Evolutionary conservation across 64 coral and sea anemone genomes (phyloP).

Genomic region (Catalaphyllia jardinei): DNA sequence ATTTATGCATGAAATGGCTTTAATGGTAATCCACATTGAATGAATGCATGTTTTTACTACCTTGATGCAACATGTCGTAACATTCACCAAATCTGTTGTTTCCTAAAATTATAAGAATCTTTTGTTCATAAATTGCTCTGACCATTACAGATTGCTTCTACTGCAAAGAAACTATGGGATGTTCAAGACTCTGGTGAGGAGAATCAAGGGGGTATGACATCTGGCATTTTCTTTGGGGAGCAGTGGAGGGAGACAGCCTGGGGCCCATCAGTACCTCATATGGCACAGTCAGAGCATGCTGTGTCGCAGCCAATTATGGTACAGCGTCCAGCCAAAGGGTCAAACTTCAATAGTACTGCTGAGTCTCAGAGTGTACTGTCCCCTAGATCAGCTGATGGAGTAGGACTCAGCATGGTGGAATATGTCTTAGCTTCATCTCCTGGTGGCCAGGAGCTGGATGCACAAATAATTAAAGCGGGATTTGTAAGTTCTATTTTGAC

Average conservation of each 20-base stretch:
- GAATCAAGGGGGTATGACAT: slow-evolving; percentile 61
- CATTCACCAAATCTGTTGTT: no score
- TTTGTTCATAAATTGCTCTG: neutral
- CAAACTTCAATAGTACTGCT: slow-evolving; percentile 69
- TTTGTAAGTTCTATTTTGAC: slow-evolving; percentile 77
- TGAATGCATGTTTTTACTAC: no score
- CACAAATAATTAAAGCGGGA: slow-evolving; percentile 91
- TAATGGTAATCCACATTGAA: no score
- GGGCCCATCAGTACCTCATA: slow-evolving; percentile 89
- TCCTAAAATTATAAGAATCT: no score
- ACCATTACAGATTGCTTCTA: slow-evolving; percentile 83
- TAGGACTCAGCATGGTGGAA: slow-evolving; percentile 93
- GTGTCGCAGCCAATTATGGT: slow-evolving; percentile 99
- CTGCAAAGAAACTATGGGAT: slow-evolving; percentile 98
- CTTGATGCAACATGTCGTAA: no score
- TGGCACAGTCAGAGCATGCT: slow-evolving; percentile 96
- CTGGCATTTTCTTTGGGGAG: slow-evolving; percentile 86
- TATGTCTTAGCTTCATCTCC: slow-evolving; percentile 92
- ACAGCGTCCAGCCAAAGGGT: slow-evolving; percentile 75
- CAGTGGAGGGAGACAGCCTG: slow-evolving; percentile 88
- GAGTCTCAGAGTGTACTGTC: slow-evolving; percentile 90
- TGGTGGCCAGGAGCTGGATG: slow-evolving; percentile 88
- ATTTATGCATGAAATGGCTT: no score
- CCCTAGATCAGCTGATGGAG: slow-evolving; percentile 87
- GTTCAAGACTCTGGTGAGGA: slow-evolving; percentile 87